A percentile compares a stretch with the other conserved stretches of the same genome.
Conservation (phyloP, 2,113 vertebrate genomes). For the Girardinichthys multiradiatus region DNA sequence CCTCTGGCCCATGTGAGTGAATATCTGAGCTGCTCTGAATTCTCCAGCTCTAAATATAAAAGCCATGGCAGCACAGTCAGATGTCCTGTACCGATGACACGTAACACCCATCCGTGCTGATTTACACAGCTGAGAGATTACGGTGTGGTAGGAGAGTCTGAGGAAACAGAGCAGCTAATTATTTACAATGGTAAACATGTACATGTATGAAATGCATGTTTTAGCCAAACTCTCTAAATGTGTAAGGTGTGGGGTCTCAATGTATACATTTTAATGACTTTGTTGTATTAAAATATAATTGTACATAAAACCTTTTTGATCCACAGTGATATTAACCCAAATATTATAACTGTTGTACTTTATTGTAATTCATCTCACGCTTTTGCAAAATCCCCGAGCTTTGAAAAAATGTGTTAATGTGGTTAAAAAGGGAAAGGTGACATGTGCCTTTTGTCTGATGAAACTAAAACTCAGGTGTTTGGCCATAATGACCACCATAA, state of each 20-base stretch:
- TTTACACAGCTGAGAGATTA: constrained; percentile 42
- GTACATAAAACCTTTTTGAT: too few species aligned
- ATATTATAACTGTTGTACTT: not conserved
- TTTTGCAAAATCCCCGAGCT: too few species aligned
- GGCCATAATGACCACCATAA: too few species aligned
- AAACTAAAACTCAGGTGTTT: too few species aligned
- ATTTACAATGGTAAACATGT: not conserved
- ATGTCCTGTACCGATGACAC: constrained; percentile 61
- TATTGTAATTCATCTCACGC: too few species aligned
- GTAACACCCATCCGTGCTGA: constrained; percentile 39
- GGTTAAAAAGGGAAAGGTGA: too few species aligned
- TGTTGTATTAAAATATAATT: not conserved
- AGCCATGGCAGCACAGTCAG: constrained; percentile 53
- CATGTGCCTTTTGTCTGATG: too few species aligned
- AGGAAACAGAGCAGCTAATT: not conserved
- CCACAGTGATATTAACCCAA: not conserved
- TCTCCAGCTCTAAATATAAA: constrained; percentile 79
- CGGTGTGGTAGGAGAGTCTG: constrained; percentile 1
- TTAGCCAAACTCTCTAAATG: not conserved
- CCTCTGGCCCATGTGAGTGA: constrained; percentile 46
- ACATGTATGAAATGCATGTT: not conserved
- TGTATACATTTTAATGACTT: not conserved
- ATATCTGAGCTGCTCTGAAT: constrained; percentile 62
- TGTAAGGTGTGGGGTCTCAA: not conserved
- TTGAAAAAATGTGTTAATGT: too few species aligned